Conservation (phyloP, 2,797 vertebrate species). For the Sebastes cheni region DNA sequence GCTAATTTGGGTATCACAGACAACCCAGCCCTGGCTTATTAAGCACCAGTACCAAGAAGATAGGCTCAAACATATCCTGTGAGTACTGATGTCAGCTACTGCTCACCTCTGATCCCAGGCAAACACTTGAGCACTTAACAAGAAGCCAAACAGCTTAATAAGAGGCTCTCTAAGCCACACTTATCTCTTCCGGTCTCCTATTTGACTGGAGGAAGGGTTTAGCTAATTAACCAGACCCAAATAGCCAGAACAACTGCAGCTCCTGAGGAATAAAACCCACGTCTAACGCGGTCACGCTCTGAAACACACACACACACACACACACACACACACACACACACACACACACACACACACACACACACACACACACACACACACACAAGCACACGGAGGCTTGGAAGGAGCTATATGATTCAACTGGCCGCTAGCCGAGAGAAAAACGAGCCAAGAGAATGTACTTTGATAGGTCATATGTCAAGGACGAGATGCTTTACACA, state of each 20-base stretch:
- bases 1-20: conserved; percentile 9
- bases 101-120: conserved; percentile 49
- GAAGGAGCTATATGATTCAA: neutral
- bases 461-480: neutral
- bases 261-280: conserved; percentile 20
- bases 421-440: neutral
- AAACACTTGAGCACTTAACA: conserved; percentile 40
- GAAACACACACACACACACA: neutral
- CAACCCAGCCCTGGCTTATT: neutral
- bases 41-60: neutral
- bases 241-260: conserved; percentile 55
- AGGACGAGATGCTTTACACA: neutral
- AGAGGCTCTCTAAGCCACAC: conserved; percentile 62
- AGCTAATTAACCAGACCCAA: conserved; percentile 75
- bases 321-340: neutral
- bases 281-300: neutral
- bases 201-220: conserved; percentile 70
- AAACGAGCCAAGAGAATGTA: conserved; percentile 1
- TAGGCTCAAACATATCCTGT: conserved; percentile 23
- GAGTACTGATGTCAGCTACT: conserved; percentile 21
- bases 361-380: neutral
- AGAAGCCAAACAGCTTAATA: conserved; percentile 40
- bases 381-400: neutral
- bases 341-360: neutral
- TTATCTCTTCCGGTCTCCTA: conserved; percentile 72